phyloP scores from a whole-genome alignment of 1,140 invertebrate genomes.

The Mya arenaria region DNA sequence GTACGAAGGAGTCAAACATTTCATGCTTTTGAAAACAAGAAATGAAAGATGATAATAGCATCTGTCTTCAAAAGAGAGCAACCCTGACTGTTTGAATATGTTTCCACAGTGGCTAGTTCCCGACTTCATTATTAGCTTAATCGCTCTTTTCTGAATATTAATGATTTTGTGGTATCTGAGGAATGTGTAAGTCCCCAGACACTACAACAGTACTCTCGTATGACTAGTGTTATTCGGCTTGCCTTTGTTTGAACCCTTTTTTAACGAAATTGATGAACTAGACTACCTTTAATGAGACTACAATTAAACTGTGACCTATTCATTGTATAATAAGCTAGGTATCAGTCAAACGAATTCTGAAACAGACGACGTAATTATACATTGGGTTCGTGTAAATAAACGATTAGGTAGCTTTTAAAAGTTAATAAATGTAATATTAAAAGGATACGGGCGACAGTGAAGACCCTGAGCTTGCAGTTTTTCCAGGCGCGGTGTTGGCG shows the following conservation, averaged over 20 bases:
- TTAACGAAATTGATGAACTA: background rate
- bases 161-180: too few relatives aligned
- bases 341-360: background rate
- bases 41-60: too few relatives aligned
- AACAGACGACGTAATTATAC: background rate
- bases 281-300: background rate
- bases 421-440: background rate
- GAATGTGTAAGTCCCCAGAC: too few relatives aligned
- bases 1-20: too few relatives aligned
- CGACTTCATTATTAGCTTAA: too few relatives aligned
- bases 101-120: too few relatives aligned
- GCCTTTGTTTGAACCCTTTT: background rate
- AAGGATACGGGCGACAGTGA: conserved; percentile 93
- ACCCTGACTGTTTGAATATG: too few relatives aligned
- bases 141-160: too few relatives aligned
- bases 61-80: too few relatives aligned
- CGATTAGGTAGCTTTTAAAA: background rate
- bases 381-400: background rate
- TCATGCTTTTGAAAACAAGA: too few relatives aligned
- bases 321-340: background rate
- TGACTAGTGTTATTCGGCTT: too few relatives aligned
- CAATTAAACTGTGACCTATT: background rate
- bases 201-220: too few relatives aligned
- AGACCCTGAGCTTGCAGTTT: conserved; percentile 98
- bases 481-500: conserved; percentile 97